These are phyloP conservation scores for Columbina picui DNA, from an alignment of 2,113 vertebrate genomes.

Conservation along the genomic window DNA sequence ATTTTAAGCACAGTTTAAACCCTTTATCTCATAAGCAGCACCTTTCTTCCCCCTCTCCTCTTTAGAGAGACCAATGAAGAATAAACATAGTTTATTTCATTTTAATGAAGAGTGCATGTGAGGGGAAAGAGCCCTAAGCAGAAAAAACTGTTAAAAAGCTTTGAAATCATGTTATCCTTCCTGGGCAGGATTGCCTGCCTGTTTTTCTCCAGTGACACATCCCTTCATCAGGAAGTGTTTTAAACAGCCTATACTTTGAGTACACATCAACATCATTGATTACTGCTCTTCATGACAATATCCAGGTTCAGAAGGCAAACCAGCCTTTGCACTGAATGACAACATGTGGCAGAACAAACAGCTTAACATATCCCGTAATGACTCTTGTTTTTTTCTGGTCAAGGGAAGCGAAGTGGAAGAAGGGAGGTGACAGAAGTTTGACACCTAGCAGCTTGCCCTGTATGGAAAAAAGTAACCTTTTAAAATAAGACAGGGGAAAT, in stretches of 20 bases:
- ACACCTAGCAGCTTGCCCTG: background rate
- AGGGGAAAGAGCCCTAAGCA: background rate
- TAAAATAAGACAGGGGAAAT: background rate
- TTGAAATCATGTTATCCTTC: background rate
- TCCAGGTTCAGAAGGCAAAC: background rate
- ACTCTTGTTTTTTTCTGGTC: background rate
- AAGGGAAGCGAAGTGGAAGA: background rate
- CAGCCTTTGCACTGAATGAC: background rate
- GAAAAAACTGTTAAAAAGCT: background rate
- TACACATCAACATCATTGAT: background rate
- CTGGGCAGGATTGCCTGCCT: background rate
- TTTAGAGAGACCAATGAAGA: background rate
- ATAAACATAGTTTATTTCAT: background rate
- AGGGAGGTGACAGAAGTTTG: background rate
- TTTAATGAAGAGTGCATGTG: background rate
- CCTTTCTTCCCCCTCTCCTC: fast-evolving
- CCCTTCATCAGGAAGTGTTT: background rate
- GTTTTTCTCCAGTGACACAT: background rate
- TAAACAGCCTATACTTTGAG: background rate
- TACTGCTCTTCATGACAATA: background rate
- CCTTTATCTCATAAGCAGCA: background rate
- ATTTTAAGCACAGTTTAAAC: background rate
- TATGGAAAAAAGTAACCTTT: background rate
- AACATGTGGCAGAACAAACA: background rate
- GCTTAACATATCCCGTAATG: background rate